Percentiles rank a stretch among this genome's conserved stretches.
phyloP scores from a whole-genome alignment of 2,888 invertebrate genomes.

The Linnaemya tessellans region DNA sequence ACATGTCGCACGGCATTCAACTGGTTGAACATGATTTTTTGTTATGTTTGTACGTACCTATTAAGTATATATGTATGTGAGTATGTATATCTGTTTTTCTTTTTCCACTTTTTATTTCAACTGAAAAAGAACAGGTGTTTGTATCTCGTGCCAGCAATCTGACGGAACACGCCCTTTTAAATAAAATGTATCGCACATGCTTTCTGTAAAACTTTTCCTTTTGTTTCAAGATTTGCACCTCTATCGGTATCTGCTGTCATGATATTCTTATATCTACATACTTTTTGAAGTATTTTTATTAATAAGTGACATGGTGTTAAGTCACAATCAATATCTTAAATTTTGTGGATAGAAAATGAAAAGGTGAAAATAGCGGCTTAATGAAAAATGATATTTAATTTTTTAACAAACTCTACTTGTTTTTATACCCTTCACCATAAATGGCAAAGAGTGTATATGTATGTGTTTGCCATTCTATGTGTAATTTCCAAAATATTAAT shows the following conservation, averaged over 20 bases:
- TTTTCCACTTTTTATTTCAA: background rate
- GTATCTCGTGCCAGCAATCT: slow-evolving; percentile 37
- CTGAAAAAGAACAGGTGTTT: slow-evolving; percentile 18
- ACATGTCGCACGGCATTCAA: slow-evolving; percentile 6
- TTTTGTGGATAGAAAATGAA: background rate
- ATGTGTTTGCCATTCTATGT: too few species aligned
- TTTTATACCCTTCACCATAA: background rate
- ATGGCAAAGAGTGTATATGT: too few species aligned
- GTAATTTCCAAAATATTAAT: too few species aligned
- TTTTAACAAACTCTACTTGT: background rate
- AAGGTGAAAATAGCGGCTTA: background rate
- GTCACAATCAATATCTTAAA: background rate
- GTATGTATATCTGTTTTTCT: background rate
- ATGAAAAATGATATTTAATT: background rate
- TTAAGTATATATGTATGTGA: too few species aligned
- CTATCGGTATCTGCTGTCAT: background rate
- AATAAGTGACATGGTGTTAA: slow-evolving; percentile 10
- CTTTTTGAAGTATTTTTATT: background rate
- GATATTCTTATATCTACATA: background rate
- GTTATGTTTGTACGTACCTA: background rate
- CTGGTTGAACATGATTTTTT: background rate
- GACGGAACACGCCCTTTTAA: slow-evolving; percentile 19
- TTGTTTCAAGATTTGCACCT: background rate
- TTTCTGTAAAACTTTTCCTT: slow-evolving; percentile 1
- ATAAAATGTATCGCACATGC: slow-evolving; percentile 19